Base-by-base conservation (phyloP, 2,797 vertebrate species). In the Crocodylus rhombifer region DNA sequence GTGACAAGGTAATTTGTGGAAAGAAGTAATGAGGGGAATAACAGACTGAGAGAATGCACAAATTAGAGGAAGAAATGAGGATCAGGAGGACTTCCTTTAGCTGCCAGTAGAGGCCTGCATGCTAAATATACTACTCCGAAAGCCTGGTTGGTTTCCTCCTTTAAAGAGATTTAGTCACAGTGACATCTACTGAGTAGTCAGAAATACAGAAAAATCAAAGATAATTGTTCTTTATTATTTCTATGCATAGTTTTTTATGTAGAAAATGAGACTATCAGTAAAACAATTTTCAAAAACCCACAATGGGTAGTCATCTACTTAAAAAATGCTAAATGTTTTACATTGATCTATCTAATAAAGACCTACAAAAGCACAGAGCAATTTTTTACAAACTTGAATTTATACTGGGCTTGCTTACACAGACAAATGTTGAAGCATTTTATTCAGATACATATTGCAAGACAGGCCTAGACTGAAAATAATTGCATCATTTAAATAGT, bases 101-200 rank as follows among this genome's bases (percentile, higher is more conserved):
- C 87, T 95, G 95, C 93, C 92, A 92, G 94, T 65, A 93, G 89
- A 93, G 93, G 74, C 74, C 21, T 95, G 83, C 28, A 77, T 62
- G 86, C 64, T 51, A 77, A 65, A 55, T 81, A 80, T 25, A 63
- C 0, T 51, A 0, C 60, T 30, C n/a, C 78, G 86, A 84, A 95
- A 89, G 55, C 67, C 89, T 88, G 60, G 80, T 67, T 86, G 84
- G 67, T 42, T 78, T 1, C 84, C 78, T 82, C 79, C 84, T 63
- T 94, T 71, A 85, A 12, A 86, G 95, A 84, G 91, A 93, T 79
- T 26, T 0, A 4, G 69, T 88, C 56, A 95, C 91, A 95, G 95
- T 89, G 91, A 92, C 84, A 97, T 81, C 95, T 91, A 95, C 94
- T 96, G 93, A 97, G 88, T 10, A 95, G 87, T 14, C 67, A 6